Evolutionary conservation across 1,140 invertebrate genomes (phyloP).

Genomic region (Drosophila busckii): DNA sequence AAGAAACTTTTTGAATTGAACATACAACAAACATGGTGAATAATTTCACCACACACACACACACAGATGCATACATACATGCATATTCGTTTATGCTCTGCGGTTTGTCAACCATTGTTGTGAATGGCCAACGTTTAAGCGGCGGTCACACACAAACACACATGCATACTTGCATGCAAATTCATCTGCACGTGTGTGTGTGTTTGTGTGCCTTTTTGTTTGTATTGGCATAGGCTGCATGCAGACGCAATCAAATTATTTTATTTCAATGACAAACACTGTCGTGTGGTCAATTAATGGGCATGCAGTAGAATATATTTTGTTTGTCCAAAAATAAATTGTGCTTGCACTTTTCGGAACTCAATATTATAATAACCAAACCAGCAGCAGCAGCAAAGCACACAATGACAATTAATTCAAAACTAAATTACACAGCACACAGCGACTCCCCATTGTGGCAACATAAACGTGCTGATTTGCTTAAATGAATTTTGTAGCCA

Average conservation of each 20-base stretch:
- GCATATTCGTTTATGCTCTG: constrained; percentile 2
- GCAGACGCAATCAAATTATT: constrained; percentile 12
- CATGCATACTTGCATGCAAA: background rate
- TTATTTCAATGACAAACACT: no score
- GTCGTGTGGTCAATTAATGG: no score
- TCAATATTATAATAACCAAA: no score
- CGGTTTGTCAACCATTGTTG: constrained; percentile 4
- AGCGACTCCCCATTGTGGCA: constrained; percentile 4
- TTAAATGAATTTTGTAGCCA: constrained; percentile 52
- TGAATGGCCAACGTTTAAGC: constrained; percentile 22
- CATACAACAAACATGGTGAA: constrained; percentile 26
- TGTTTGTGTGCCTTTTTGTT: background rate
- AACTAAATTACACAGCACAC: constrained; percentile 41
- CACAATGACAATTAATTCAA: constrained; percentile 45
- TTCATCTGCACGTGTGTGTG: background rate
- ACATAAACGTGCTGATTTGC: constrained; percentile 45
- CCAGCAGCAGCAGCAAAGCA: no score
- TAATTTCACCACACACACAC: constrained; percentile 5
- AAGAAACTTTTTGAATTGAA: constrained; percentile 14
- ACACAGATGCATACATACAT: background rate
- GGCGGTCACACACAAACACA: no score
- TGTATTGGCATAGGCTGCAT: constrained; percentile 2
- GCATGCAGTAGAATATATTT: no score
- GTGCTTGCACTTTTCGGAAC: no score
- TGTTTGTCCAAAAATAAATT: no score